Evolutionary conservation across 2,888 invertebrate species (phyloP).

Genomic region (Nezara viridula): DNA sequence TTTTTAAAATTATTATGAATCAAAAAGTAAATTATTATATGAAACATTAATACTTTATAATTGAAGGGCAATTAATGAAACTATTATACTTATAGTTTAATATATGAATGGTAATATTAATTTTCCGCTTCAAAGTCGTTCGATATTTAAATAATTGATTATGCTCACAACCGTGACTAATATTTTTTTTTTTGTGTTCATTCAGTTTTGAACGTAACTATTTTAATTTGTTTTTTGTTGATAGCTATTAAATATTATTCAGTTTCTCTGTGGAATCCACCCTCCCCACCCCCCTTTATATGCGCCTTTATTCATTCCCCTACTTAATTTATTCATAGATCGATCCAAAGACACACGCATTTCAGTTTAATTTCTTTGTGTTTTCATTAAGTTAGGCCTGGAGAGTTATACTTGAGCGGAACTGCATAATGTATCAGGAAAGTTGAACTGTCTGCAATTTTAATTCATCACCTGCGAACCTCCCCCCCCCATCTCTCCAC

Average conservation of each 20-base stretch:
- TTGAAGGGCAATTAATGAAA: too few relatives aligned
- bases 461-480: slow-evolving; percentile 28
- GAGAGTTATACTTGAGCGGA: slow-evolving; percentile 16
- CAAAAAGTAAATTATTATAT: too few relatives aligned
- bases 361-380: slow-evolving; percentile 43
- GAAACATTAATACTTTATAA: too few relatives aligned
- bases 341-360: slow-evolving; percentile 43
- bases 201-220: too few relatives aligned
- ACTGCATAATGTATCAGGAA: slow-evolving; percentile 41
- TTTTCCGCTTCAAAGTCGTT: too few relatives aligned
- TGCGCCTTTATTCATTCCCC: neutral
- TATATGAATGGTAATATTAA: too few relatives aligned
- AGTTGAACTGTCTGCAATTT: slow-evolving; percentile 40
- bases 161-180: too few relatives aligned
- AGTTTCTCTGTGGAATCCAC: neutral
- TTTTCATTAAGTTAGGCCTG: slow-evolving; percentile 16
- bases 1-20: too few relatives aligned
- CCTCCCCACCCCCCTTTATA: neutral
- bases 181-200: too few relatives aligned
- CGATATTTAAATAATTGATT: too few relatives aligned
- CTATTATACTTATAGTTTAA: too few relatives aligned
- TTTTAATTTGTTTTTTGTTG: neutral
- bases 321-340: slow-evolving; percentile 25
- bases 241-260: neutral
- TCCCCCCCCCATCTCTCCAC: too few relatives aligned